A percentile compares a stretch with the other conserved stretches of the same genome.
Conservation (phyloP, 2,113 vertebrate genomes). For the Ranitomeya imitator region DNA sequence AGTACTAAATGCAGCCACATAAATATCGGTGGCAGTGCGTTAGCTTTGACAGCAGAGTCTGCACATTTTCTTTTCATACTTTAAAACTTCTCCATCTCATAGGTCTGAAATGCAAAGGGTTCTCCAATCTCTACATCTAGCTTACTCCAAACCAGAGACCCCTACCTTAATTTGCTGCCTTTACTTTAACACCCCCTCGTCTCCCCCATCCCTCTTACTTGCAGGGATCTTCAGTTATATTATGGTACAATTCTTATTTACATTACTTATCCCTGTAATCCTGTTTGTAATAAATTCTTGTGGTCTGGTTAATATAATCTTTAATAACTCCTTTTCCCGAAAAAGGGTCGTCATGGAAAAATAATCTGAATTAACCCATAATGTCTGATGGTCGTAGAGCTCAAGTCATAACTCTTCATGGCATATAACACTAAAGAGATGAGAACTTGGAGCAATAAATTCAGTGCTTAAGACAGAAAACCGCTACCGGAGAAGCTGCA, state of each 20-base stretch:
- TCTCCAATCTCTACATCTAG: not conserved
- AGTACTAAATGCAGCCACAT: no score
- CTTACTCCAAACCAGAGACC: not conserved
- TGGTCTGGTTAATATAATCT: constrained; percentile 41
- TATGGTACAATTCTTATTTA: constrained; percentile 32
- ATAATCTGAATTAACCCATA: not conserved
- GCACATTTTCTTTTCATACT: not conserved
- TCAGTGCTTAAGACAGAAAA: no score
- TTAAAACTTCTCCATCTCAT: not conserved
- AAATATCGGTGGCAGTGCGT: no score
- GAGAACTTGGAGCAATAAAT: not conserved
- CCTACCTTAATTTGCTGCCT: no score
- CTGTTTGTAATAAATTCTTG: constrained; percentile 8
- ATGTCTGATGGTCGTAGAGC: not conserved
- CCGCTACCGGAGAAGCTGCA: no score
- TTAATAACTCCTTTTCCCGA: constrained; percentile 8
- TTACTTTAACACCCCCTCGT: no score
- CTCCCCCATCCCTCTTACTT: no score
- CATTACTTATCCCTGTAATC: constrained; percentile 38
- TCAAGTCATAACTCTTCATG: no score
- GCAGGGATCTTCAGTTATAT: not conserved
- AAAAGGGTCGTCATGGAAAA: constrained; percentile 24
- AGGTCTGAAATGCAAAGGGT: no score
- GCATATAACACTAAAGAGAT: not conserved
- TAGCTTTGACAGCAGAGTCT: not conserved